Percentiles rank a stretch among this genome's conserved stretches.
Evolutionary conservation across 1,140 invertebrate genomes (phyloP).

Genomic region (Drosophila truncata): DNA sequence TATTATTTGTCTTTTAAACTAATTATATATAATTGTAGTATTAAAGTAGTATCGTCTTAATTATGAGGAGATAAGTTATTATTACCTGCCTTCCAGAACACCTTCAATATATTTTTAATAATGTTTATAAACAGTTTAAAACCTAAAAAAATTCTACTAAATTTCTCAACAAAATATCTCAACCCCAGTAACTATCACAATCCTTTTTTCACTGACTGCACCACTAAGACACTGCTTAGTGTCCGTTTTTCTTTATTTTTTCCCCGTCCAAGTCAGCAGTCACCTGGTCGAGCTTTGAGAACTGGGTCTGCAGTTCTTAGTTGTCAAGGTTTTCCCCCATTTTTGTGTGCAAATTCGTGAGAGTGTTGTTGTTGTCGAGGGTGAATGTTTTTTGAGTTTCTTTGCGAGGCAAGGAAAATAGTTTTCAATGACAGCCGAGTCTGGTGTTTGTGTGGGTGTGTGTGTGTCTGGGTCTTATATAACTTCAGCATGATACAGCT

Average conservation of each 20-base stretch:
- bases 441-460: constrained; percentile 17
- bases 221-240: constrained; percentile 13
- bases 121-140: too few species aligned
- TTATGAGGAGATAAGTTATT: background rate
- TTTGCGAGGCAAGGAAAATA: constrained; percentile 26
- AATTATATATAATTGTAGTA: background rate
- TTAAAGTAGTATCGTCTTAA: background rate
- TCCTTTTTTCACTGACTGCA: background rate
- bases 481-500: constrained; percentile 58
- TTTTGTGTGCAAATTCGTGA: constrained; percentile 9
- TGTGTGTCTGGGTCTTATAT: constrained; percentile 50
- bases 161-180: background rate
- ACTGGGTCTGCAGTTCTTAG: constrained; percentile 52
- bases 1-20: background rate
- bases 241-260: background rate
- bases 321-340: constrained; percentile 47
- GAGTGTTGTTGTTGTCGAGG: constrained; percentile 29
- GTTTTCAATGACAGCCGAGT: constrained; percentile 57
- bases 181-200: background rate
- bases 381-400: constrained; percentile 41
- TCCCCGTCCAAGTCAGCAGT: constrained; percentile 22
- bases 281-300: constrained; percentile 38
- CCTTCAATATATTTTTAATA: background rate
- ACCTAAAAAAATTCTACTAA: fast-evolving
- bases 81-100: background rate